These are phyloP conservation scores for Gasterosteus aculeatus DNA, from an alignment of 2,113 vertebrate genomes.

Conservation along the genomic window DNA sequence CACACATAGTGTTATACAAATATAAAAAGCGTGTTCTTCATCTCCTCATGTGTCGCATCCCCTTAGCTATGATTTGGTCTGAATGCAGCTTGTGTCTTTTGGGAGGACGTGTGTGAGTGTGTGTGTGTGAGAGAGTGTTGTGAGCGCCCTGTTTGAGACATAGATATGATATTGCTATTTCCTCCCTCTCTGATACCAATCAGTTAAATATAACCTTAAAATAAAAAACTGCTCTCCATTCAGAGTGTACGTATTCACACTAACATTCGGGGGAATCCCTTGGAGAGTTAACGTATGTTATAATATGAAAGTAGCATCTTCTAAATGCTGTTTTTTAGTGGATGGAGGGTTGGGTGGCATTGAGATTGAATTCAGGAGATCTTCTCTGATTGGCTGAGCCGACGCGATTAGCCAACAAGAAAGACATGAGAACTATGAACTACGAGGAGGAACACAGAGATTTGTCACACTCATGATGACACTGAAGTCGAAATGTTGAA, in stretches of 20 bases:
- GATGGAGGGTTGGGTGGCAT: slow-evolving; percentile 16
- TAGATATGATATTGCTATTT: slow-evolving; percentile 42
- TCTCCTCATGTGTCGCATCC: slow-evolving; percentile 22
- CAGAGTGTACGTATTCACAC: not conserved
- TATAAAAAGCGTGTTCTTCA: slow-evolving; percentile 38
- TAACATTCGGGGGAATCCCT: not conserved
- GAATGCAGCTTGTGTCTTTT: not conserved
- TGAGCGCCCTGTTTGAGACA: slow-evolving; percentile 24
- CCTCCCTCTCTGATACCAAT: slow-evolving; percentile 23
- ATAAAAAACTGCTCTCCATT: slow-evolving; percentile 11
- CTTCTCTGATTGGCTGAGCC: slow-evolving; percentile 30
- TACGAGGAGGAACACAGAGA: too few species aligned
- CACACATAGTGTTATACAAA: slow-evolving; percentile 10
- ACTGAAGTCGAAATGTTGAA: too few species aligned
- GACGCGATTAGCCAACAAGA: too few species aligned
- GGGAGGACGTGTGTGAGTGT: slow-evolving; percentile 16
- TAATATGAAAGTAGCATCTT: slow-evolving; percentile 44
- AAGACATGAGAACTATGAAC: too few species aligned
- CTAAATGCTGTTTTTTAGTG: slow-evolving; percentile 13
- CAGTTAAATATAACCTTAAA: not conserved
- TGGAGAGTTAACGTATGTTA: not conserved
- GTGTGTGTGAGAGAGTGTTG: slow-evolving; percentile 14
- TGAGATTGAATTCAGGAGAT: slow-evolving; percentile 19
- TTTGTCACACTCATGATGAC: too few species aligned
- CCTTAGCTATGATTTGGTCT: slow-evolving; percentile 25